Evolutionary conservation across 2,113 vertebrate species (phyloP).

Genomic region (Aramus guarauna): DNA sequence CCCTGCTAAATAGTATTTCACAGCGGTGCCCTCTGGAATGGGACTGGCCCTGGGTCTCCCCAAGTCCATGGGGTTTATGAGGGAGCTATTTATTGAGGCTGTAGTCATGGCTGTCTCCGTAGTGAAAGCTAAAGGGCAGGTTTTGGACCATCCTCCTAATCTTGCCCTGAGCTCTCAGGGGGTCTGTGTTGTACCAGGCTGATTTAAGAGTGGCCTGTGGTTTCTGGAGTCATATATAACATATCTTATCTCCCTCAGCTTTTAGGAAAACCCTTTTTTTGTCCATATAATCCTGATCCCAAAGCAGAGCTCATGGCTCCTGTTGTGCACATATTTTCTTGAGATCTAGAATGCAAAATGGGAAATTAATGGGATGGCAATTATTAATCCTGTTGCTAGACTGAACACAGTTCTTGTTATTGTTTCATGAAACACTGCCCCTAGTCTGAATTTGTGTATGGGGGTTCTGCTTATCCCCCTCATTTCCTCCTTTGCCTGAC

Average conservation of each 20-base stretch:
- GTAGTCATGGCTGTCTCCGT: not conserved
- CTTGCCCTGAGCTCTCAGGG: not conserved
- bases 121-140: not conserved
- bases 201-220: not conserved
- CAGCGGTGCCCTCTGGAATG: not conserved
- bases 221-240: not conserved
- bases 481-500: not conserved
- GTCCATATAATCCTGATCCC: not conserved
- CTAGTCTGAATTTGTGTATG: not conserved
- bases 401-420: not conserved
- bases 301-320: not conserved
- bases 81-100: not conserved
- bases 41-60: not conserved
- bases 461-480: no score
- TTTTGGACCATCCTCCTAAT: not conserved
- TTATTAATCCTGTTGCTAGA: not conserved
- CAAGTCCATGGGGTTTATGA: not conserved
- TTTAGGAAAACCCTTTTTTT: not conserved
- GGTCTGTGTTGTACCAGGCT: not conserved
- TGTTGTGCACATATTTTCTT: not conserved
- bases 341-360: not conserved
- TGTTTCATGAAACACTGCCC: not conserved
- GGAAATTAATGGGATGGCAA: not conserved
- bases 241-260: not conserved
- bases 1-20: not conserved